Conservation (phyloP, 2,113 vertebrate species). For the Delphinus delphis region DNA sequence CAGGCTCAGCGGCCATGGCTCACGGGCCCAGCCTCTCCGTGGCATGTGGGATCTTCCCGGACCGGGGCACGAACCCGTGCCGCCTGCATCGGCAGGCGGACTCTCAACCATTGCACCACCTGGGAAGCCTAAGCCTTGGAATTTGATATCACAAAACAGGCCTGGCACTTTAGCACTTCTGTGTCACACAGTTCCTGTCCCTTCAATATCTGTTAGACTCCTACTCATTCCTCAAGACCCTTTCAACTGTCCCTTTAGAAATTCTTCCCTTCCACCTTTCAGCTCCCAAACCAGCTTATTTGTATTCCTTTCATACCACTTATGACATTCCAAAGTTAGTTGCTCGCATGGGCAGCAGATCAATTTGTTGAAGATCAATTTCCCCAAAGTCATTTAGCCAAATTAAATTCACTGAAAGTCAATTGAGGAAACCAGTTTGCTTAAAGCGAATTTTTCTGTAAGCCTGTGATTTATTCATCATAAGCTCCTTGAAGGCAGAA, state of each 20-base stretch:
- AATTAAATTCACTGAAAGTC: slow-evolving; percentile 73
- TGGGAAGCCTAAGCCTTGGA: background rate
- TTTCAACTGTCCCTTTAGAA: background rate
- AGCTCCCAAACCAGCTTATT: background rate
- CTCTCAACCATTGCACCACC: too few species aligned
- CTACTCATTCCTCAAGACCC: slow-evolving; percentile 35
- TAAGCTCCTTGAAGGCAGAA: slow-evolving; percentile 54
- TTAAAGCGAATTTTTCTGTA: slow-evolving; percentile 63
- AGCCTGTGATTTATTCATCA: slow-evolving; percentile 66
- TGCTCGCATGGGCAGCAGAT: slow-evolving; percentile 55
- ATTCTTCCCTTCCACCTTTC: background rate
- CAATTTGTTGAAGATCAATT: slow-evolving; percentile 61
- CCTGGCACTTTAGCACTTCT: background rate
- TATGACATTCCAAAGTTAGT: slow-evolving; percentile 46
- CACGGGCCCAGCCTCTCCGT: too few species aligned
- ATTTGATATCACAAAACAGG: background rate
- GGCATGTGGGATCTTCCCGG: too few species aligned
- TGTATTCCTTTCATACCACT: slow-evolving; percentile 24
- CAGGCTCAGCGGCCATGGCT: too few species aligned
- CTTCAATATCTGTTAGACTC: background rate
- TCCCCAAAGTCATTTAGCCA: slow-evolving; percentile 66
- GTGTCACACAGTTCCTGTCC: background rate
- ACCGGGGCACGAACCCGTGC: too few species aligned
- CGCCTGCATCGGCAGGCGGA: too few species aligned
- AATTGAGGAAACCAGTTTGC: slow-evolving; percentile 67